phyloP scores from a whole-genome alignment of 2,888 invertebrate genomes.

The Parnassius glacialis region DNA sequence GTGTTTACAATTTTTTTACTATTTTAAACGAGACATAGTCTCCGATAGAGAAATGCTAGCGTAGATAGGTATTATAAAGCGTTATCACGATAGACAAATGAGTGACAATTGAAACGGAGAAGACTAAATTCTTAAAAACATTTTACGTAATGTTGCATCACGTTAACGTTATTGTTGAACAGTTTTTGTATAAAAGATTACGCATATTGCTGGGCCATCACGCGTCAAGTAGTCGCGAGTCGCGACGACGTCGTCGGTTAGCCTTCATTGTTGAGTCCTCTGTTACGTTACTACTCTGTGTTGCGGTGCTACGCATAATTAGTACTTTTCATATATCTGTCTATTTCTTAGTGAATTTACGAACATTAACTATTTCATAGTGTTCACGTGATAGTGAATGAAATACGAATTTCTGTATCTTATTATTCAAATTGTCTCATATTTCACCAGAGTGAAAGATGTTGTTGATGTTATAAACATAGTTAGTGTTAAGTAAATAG shows the following conservation, averaged over 20 bases:
- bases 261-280: constrained; percentile 47
- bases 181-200: constrained; percentile 63
- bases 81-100: constrained; percentile 71
- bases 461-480: constrained; percentile 79
- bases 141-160: constrained; percentile 76
- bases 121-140: constrained; percentile 76
- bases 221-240: constrained; percentile 19
- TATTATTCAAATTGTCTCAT: constrained; percentile 62
- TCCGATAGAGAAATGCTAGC: constrained; percentile 75
- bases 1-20: constrained; percentile 71
- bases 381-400: constrained; percentile 58
- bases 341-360: constrained; percentile 44
- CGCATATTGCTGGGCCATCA: constrained; percentile 29
- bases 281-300: constrained; percentile 46
- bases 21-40: constrained; percentile 72
- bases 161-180: constrained; percentile 71
- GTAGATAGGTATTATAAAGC: constrained; percentile 74
- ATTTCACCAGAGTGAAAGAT: constrained; percentile 74
- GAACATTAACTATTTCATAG: constrained; percentile 48
- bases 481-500: constrained; percentile 66
- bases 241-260: background rate
- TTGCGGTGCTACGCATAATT: constrained; percentile 39
- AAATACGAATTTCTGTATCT: constrained; percentile 64
- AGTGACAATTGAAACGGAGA: constrained; percentile 78
- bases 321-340: constrained; percentile 45